Evolutionary conservation across 2,113 vertebrate genomes (phyloP).

Genomic region (Pomatostomus ruficeps): DNA sequence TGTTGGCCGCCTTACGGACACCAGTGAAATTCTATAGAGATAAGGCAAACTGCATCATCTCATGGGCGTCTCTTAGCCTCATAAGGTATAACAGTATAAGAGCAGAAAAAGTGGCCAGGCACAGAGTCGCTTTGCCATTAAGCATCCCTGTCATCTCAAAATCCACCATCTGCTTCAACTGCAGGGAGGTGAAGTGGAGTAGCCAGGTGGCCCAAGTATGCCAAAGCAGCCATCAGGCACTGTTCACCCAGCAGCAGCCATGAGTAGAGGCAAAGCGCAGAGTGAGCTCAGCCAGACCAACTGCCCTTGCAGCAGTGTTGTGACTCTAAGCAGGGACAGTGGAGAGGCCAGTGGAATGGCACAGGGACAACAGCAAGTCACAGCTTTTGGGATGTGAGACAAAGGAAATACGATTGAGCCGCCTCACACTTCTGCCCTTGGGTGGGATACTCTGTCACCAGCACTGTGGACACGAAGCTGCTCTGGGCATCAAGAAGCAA

Average conservation of each 20-base stretch:
- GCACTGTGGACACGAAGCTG: neutral
- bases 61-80: neutral
- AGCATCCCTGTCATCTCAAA: neutral
- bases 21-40: neutral
- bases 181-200: neutral
- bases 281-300: neutral
- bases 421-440: neutral
- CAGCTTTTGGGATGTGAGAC: neutral
- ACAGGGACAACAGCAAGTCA: neutral
- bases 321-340: neutral
- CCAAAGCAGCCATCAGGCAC: neutral
- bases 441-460: neutral
- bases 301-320: neutral
- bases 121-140: neutral
- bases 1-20: neutral
- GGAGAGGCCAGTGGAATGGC: fast-evolving
- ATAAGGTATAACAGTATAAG: fast-evolving
- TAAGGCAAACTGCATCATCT: neutral
- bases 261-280: neutral
- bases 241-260: fast-evolving
- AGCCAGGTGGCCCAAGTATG: neutral
- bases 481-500: neutral
- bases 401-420: neutral
- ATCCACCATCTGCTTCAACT: neutral
- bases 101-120: neutral